Evolutionary conservation across 1,140 invertebrate species (phyloP), one percentile per base, ranked within the genome.

Genomic region (Drosophila lacteicornis): DNA sequence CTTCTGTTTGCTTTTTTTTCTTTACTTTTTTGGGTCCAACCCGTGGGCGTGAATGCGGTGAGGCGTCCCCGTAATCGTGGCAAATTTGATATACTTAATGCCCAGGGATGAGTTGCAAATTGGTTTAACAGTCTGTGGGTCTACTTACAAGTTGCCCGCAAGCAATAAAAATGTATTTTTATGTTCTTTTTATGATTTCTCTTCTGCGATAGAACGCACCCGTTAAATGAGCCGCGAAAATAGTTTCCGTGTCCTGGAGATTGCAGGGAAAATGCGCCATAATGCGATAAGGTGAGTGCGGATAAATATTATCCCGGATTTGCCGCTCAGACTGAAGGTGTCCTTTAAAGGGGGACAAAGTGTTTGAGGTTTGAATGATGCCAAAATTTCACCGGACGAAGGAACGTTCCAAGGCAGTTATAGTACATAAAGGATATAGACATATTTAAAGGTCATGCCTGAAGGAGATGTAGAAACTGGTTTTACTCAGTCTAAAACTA

Each of bases 191-290:
- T 62, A 62, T 49, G 50, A 76, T 78, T 74, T 79, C 65, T 55
- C 58, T 56, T 42, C 73, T 56, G 69, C 50, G 74, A 33, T 42
- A 38, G 63, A 33, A 51, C 49, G 51, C 79, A 60, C 80, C 83
- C 83, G 87, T 91, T 90, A 86, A 90, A 90, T 86, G 86, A 90
- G 80, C 71, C 86, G 86, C 86, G 86, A 90, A 90, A 90, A 90
- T 90, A 90, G 86, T 90, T 90, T 90, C 86, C 86, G 86, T 85
- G 80, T 76, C 84, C 69, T 67, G 75, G 55, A 90, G 84, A 90
- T 88, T 80, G 73, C 73, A 46, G 45, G 43, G 43, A 60, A 76
- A 77, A 77, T 57, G 45, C 47, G 15, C 30, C 55, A 15, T 71
- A 62, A 78, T 78, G 56, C 42, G 65, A 57, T 57, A 62, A 70